phyloP scores from a whole-genome alignment of 2,888 invertebrate genomes.

The Hyppa rectilinea region DNA sequence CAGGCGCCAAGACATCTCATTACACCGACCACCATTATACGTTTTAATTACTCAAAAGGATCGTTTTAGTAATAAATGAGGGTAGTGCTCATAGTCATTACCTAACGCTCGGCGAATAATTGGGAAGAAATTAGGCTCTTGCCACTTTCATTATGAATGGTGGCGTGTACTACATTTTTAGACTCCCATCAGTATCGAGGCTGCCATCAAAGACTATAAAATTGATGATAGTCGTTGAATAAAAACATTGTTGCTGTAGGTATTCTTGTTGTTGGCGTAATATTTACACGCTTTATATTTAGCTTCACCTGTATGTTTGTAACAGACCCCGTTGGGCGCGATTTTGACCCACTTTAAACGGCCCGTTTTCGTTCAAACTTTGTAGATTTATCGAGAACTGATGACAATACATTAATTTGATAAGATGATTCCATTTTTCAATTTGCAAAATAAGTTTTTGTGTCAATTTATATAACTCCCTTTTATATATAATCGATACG shows the following conservation, averaged over 20 bases:
- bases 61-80: conserved; percentile 33
- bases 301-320: too few relatives aligned
- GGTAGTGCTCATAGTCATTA: conserved; percentile 28
- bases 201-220: not conserved
- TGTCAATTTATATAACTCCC: too few relatives aligned
- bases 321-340: too few relatives aligned
- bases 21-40: conserved; percentile 38
- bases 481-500: too few relatives aligned
- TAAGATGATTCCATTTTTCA: too few relatives aligned
- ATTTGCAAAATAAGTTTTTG: too few relatives aligned
- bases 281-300: too few relatives aligned
- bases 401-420: too few relatives aligned
- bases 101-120: conserved; percentile 42
- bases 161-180: not conserved
- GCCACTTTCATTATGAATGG: conserved; percentile 37
- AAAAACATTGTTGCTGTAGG: not conserved
- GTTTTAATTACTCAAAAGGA: conserved; percentile 67
- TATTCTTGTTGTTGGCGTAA: not conserved
- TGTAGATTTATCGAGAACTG: too few relatives aligned
- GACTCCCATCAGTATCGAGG: not conserved
- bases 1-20: conserved; percentile 1
- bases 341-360: too few relatives aligned
- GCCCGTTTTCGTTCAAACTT: too few relatives aligned
- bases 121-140: conserved; percentile 52
- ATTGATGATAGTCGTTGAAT: not conserved